A percentile compares a stretch with the other conserved stretches of the same genome.
phyloP scores from a whole-genome alignment of 2,113 vertebrate genomes.

The Anseranas semipalmata region DNA sequence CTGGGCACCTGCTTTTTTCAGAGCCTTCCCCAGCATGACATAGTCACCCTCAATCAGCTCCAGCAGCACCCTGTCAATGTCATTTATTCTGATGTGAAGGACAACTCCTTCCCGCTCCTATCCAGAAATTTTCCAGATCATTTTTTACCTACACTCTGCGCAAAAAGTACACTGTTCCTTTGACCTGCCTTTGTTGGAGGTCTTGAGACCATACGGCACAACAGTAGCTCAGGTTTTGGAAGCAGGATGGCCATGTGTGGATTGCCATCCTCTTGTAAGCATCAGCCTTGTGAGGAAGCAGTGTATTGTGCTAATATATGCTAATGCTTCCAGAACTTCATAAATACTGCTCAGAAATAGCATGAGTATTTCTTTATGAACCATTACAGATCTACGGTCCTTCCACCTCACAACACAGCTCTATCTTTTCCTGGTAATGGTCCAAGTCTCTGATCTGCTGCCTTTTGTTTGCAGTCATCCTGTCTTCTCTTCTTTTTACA shows the following conservation, averaged over 20 bases:
- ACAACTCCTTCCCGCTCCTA: not conserved
- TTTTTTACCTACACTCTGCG: not conserved
- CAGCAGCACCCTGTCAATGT: not conserved
- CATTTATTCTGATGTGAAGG: not conserved
- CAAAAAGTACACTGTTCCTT: not conserved
- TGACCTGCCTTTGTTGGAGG: not conserved
- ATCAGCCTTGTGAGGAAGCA: not conserved
- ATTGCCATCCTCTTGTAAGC: not conserved
- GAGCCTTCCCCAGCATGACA: not conserved
- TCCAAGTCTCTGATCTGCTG: not conserved
- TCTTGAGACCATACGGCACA: not conserved
- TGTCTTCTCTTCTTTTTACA: not conserved
- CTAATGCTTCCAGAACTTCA: not conserved
- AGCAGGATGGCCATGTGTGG: not conserved
- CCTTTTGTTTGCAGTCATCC: not conserved
- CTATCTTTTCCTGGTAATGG: not conserved
- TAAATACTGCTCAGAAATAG: not conserved
- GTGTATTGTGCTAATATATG: not conserved
- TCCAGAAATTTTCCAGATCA: not conserved
- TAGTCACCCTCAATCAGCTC: not conserved
- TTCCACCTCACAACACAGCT: not conserved
- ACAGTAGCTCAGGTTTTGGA: not conserved
- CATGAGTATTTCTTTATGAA: not conserved
- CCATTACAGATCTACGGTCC: not conserved
- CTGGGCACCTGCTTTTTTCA: not conserved